phyloP scores from a whole-genome alignment of 1,140 invertebrate genomes.

The Gerris buenoi region DNA sequence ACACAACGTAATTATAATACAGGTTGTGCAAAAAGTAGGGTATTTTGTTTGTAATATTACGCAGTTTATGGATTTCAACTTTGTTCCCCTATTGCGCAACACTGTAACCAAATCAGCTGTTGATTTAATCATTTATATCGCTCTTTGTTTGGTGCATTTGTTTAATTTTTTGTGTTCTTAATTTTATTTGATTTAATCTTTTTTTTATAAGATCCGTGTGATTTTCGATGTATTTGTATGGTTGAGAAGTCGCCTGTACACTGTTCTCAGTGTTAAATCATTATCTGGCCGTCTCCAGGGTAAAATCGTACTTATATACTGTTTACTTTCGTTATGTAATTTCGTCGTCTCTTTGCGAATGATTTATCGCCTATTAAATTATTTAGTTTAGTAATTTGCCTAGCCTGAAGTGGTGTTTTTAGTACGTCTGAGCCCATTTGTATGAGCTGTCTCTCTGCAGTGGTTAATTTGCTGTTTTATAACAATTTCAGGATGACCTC shows the following conservation, averaged over 20 bases:
- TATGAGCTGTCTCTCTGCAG: neutral
- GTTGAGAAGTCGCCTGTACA: no score
- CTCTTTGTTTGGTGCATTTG: no score
- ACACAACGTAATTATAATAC: neutral
- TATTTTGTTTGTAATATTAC: no score
- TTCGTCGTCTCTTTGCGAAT: neutral
- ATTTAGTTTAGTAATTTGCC: neutral
- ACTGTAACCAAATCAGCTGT: neutral
- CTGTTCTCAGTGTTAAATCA: neutral
- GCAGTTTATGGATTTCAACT: no score
- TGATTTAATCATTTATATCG: no score
- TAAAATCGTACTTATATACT: neutral
- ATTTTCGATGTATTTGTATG: no score
- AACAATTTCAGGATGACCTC: constrained; percentile 37
- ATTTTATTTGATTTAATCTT: no score
- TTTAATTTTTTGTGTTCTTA: no score
- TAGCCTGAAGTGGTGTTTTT: no score
- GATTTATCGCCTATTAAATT: neutral
- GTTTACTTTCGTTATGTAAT: neutral
- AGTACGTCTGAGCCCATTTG: neutral
- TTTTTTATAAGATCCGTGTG: no score
- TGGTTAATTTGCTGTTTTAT: neutral
- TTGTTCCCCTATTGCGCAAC: no score
- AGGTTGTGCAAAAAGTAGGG: neutral
- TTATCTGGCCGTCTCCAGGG: neutral